Evolutionary conservation across 1,140 invertebrate species (phyloP), one percentile per base, ranked within the genome.

Genomic region (Fopius arisanus): DNA sequence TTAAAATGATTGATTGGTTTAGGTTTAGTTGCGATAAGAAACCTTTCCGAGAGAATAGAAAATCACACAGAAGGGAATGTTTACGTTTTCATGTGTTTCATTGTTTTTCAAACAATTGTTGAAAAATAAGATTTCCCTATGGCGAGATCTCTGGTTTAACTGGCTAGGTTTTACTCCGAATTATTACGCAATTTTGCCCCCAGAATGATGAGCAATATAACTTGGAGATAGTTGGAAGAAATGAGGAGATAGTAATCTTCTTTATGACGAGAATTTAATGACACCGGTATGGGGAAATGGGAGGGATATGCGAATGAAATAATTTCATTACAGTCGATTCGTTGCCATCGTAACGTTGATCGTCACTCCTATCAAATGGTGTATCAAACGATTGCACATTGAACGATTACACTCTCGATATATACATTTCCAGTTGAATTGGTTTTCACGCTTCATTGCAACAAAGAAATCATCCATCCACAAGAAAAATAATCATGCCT

Each of bases 321-420:
- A 16, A 16, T 51, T 51, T 51, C 19, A 51, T 51, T 51, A 21
- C 14, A 14, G n/a, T 19, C 19, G 21, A 26, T 23, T 23, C 41
- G 41, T 70, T 70, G 14, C 51, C 26, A 70, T 70, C 59, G 51
- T 70, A 62, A 70, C 54, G 51, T 70, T 62, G 62, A 70, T 70
- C 69, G n/a, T 48, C 31, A 9, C n/a, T 26, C 19, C 54, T 51
- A 71, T 71, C 37, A 71, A 71, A 71, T 71, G 51, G 69, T 71
- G 62, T 71, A 71, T 71, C 54, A 63, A 71, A 62, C 54, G 16
- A 7, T 14, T 48, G 43, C n/a, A n/a, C 1, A 48, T 48, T 48
- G 43, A n/a, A 12, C 33, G 33, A 37, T 37, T 37, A 37, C 33
- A 37, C 12, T 7, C 7, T 7, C 12, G 12, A 10, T 7, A 37